Evolutionary conservation across 2,888 invertebrate genomes (phyloP), one percentile per base, ranked within the genome.

Genomic region (Rosalia funebris): DNA sequence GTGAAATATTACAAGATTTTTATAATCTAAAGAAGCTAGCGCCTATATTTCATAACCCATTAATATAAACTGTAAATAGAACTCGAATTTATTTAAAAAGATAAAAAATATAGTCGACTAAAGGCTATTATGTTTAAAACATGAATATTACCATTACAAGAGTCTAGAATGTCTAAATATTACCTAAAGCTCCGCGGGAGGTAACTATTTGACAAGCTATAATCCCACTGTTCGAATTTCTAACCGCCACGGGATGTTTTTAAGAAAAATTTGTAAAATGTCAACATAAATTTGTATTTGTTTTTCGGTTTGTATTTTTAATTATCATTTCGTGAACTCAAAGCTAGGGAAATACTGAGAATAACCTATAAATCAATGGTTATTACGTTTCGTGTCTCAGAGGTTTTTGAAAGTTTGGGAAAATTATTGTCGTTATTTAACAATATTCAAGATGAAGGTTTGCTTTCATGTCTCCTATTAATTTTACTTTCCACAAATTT

Each of bases 231-330:
- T 65, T 65, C 54, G 45, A 45, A 46, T 59, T 62, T 56, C 57
- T 42, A 34, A 14, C 55, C 62, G 52, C 65, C 50, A 37, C 65
- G 59, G 65, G 62, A 61, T 48, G 56, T 63, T 65, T 32, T 63
- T 65, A 57, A 54, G 48, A 45, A 56, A 65, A 65, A 65, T 65
- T 65, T 65, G 65, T 65, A 65, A 65, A 65, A 63, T 52, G 65
- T 65, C 65, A 56, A 50, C 60, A 63, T 65, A 65, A 65, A 65
- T 65, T 65, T 32, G 15, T 53, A 42, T 53, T 53, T 53, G 42
- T 53, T 53, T 53, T 53, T 42, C 15, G 53, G 42, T 31, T 12
- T 42, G 53, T 9, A 53, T 16, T 16, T 44, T 46, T 53, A 53
- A 53, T 53, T 53, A 32, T 17, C 10, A 42, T 42, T 42, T 41